phyloP scores from a whole-genome alignment of 2,797 vertebrate species.

The Leptodactylus fallax region DNA sequence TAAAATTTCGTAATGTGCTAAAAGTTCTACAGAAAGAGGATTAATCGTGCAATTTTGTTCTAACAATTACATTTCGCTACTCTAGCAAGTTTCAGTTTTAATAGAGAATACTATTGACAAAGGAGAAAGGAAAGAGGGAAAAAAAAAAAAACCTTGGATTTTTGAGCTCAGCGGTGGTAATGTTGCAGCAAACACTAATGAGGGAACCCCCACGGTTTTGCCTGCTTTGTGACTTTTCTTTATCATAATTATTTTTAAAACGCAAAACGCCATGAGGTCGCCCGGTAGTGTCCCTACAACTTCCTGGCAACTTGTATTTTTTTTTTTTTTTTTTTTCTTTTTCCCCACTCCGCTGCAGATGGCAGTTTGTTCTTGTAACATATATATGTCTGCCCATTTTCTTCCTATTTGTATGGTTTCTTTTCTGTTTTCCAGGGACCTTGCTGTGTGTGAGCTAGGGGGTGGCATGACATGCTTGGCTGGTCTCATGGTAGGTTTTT shows the following conservation, averaged over 20 bases:
- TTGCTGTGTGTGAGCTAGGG: slow-evolving; percentile 97
- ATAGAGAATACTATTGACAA: slow-evolving; percentile 83
- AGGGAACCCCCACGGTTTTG: slow-evolving; percentile 83
- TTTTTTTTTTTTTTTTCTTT: slow-evolving; percentile 35
- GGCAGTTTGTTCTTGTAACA: slow-evolving; percentile 84
- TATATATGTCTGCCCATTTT: slow-evolving; percentile 82
- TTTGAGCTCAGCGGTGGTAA: slow-evolving; percentile 85
- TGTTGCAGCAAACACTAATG: slow-evolving; percentile 84
- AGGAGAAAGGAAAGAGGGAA: slow-evolving; percentile 78
- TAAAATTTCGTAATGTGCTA: neutral
- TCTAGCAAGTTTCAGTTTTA: slow-evolving; percentile 83
- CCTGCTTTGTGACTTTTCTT: slow-evolving; percentile 88
- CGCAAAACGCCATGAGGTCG: slow-evolving; percentile 84
- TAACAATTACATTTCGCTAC: slow-evolving; percentile 84
- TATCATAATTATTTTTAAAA: slow-evolving; percentile 89
- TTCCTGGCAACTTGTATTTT: slow-evolving; percentile 77
- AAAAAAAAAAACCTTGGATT: slow-evolving; percentile 81
- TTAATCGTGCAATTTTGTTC: slow-evolving; percentile 83
- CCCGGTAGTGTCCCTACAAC: slow-evolving; percentile 79
- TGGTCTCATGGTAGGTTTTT: slow-evolving; percentile 98
- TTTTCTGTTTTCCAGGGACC: slow-evolving; percentile 89
- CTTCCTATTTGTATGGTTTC: slow-evolving; percentile 82
- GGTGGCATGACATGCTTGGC: slow-evolving; percentile 99
- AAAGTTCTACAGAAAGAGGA: slow-evolving; percentile 74
- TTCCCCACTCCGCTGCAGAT: slow-evolving; percentile 74